Conservation (phyloP, 2,888 invertebrate genomes). For the Tiliacea aurago region DNA sequence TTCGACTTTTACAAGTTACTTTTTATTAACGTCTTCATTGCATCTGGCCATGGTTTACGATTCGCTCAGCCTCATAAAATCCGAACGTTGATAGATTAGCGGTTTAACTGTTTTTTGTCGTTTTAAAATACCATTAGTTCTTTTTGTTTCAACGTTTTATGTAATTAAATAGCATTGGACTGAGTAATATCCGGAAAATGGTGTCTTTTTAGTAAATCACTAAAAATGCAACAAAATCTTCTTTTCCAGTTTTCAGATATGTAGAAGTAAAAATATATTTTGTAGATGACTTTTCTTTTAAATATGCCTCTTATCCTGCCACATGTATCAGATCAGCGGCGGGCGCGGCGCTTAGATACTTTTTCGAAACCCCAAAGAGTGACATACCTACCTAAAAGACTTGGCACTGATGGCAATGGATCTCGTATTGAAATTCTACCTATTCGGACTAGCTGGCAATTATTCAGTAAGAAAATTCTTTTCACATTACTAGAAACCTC, state of each 20-base stretch:
- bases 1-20: slow-evolving; percentile 59
- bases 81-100: slow-evolving; percentile 57
- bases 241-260: neutral
- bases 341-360: neutral
- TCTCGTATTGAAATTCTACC: neutral
- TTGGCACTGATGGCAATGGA: no score
- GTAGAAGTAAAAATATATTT: neutral
- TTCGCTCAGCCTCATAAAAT: slow-evolving; percentile 62
- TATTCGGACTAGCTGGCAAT: neutral
- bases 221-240: neutral
- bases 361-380: neutral
- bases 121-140: slow-evolving; percentile 48
- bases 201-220: neutral
- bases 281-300: neutral
- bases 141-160: slow-evolving; percentile 37
- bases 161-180: slow-evolving; percentile 44
- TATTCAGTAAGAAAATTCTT: neutral
- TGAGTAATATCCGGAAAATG: slow-evolving; percentile 8
- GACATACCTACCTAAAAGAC: neutral
- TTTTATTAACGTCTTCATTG: slow-evolving; percentile 69
- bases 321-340: no score
- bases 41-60: slow-evolving; percentile 70
- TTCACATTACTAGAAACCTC: slow-evolving; percentile 3
- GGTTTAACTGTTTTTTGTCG: slow-evolving; percentile 58
- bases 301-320: neutral